phyloP scores from a whole-genome alignment of 2,888 invertebrate species.

The Acrobasis repandana region DNA sequence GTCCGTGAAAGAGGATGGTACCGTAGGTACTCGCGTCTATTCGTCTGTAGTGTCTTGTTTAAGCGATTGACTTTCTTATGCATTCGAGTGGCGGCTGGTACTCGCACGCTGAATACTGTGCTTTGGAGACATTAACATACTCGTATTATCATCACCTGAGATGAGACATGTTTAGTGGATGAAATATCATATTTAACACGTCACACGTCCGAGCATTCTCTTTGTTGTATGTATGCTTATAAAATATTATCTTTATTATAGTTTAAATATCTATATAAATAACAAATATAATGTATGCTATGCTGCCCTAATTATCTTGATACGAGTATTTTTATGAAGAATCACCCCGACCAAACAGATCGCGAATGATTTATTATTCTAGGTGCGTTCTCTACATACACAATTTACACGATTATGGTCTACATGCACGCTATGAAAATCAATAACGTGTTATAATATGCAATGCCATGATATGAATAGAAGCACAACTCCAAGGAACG shows the following conservation, averaged over 20 bases:
- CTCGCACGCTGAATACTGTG: slow-evolving; percentile 50
- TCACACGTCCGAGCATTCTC: background rate
- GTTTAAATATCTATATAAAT: background rate
- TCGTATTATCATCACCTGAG: background rate
- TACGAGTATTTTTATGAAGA: background rate
- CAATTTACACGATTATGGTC: slow-evolving; percentile 47
- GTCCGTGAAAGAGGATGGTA: slow-evolving; percentile 36
- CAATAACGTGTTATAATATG: slow-evolving; percentile 43
- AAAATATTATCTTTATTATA: background rate
- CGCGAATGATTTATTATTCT: background rate
- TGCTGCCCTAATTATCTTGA: background rate
- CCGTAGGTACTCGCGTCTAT: slow-evolving; percentile 36
- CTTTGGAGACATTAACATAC: slow-evolving; percentile 34
- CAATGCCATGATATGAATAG: slow-evolving; percentile 35
- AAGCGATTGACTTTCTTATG: slow-evolving; percentile 37
- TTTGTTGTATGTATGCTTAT: slow-evolving; percentile 8
- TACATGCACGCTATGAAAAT: slow-evolving; percentile 51
- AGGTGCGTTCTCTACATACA: slow-evolving; percentile 30
- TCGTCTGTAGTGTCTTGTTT: slow-evolving; percentile 32
- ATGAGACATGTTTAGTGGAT: background rate
- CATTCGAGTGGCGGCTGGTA: slow-evolving; percentile 50
- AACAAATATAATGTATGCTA: background rate
- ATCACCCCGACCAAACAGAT: background rate
- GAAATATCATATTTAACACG: background rate
- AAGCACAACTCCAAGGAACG: slow-evolving; percentile 34